Base-by-base conservation (phyloP, 1,140 invertebrate genomes). In the Drosophila yakuba region DNA sequence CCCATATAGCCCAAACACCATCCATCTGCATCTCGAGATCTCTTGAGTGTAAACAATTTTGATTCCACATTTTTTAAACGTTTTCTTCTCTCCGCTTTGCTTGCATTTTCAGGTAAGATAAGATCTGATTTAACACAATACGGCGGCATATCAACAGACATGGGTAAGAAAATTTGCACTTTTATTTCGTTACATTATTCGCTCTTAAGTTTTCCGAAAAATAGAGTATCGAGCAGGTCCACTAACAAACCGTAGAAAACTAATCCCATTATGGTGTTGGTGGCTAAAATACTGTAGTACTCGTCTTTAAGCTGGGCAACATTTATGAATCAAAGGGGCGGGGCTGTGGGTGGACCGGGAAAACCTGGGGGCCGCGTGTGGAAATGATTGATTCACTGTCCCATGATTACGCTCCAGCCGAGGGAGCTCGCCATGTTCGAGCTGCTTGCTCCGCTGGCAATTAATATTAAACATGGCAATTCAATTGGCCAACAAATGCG, bases 61-160 rank as follows among this genome's bases (percentile, higher is more conserved):
- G 74, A 80, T 23, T 52, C 14, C 69, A 50, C 68, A 89, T 84
- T 89, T 88, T 83, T 89, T 74, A 89, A 88, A 89, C 84, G 79
- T 88, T 88, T 68, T 80, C 73, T 89, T 44, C 64, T 74, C 68
- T 84, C 76, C 75, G 45, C 59, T 85, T 75, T 78, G 67, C 55
- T 73, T 80, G 61, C 69, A 72, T 69, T 91, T 91, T 69, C 78
- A 91, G 90, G 90, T 91, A 91, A 91, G 90, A 91, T 91, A 91
- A 90, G 90, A 91, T 91, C 90, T 83, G 90, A 91, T 91, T 91
- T 91, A 91, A 91, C 90, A 91, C 90, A 91, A 91, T 91, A 91
- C 81, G 90, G 90, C 90, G 90, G 90, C 84, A 91, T 91, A 91
- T 91, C 90, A 91, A 89, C 90, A 91, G 90, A 91, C 80, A 91